Percentiles rank a stretch among this genome's conserved stretches.
These are phyloP conservation scores for Lithophane ornitopus DNA, from an alignment of 2,888 invertebrate species.

Conservation along the genomic window DNA sequence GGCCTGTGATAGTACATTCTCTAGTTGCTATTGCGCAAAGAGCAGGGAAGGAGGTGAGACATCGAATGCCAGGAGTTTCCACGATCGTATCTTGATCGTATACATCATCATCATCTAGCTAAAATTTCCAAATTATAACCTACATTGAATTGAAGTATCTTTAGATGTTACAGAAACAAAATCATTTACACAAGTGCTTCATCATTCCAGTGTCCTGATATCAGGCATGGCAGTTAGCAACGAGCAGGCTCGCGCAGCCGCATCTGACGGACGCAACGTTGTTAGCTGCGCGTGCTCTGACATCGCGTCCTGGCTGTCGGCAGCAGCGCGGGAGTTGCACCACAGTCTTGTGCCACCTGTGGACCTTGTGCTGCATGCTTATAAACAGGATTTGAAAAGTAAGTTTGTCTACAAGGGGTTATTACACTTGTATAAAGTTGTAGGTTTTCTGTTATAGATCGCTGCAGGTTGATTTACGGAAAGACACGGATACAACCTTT, in stretches of 20 bases:
- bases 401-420: conserved; percentile 55
- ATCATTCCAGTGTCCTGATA: conserved; percentile 78
- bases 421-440: neutral
- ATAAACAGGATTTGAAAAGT: conserved; percentile 84
- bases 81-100: neutral
- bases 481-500: too few species aligned
- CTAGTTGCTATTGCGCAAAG: neutral
- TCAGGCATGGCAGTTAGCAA: conserved; percentile 87
- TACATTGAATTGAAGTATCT: neutral
- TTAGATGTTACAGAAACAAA: neutral
- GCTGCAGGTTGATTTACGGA: neutral
- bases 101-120: neutral
- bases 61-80: neutral
- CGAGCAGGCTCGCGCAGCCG: conserved; percentile 83
- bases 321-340: conserved; percentile 83
- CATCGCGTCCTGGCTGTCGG: conserved; percentile 82
- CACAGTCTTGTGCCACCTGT: conserved; percentile 85
- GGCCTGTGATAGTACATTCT: neutral
- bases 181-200: neutral
- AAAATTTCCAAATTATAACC: too few species aligned
- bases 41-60: neutral
- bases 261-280: conserved; percentile 77
- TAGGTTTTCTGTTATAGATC: neutral
- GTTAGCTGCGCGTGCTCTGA: conserved; percentile 85
- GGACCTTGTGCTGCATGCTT: conserved; percentile 84